Base-by-base conservation (phyloP, 2,113 vertebrate species). In the Morone saxatilis region DNA sequence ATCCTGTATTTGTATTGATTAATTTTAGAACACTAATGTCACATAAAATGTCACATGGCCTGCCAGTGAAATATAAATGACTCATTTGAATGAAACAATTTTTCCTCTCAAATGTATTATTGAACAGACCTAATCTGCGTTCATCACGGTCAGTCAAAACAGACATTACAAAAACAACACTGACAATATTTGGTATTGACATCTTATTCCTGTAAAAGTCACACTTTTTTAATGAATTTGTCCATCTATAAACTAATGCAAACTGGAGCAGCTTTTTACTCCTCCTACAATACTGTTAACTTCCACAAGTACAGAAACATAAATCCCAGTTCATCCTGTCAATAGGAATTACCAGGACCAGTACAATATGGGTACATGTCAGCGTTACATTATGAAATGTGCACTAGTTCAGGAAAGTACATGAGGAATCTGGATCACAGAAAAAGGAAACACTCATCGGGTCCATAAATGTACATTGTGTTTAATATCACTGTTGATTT, bases 401-500 rank as follows among this genome's bases (percentile, higher is more conserved):
- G 65, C 67, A 78, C 25, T 67, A 63, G 80, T 66, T 80, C 61
- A 73, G 67, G 20, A 78, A 40, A 73, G n/a, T 63, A 78, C 85
- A 82, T 7, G n/a, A 80, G 47, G 78, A 83, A 84, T 72, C 20
- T 57, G 50, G 65, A 83, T 86, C 67, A 71, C 71, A 86, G 53
- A 31, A 51, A 75, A 41, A 20, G 72, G 60, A 85, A 73, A 78
- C 47, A 81, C 22, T 86, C 70, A 86, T 51, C 7, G 17, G 86
- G 86, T 88, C 91, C 85, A 90, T 81, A 22, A 66, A 83, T 50
- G 22, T 54, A 51, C 56, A 59, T 86, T 76, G 61, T 85, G 68
- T 86, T 74, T 54, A 56, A 81, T 25, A 78, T 88, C 85, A 90
- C 81, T 84, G 89, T 89, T 85, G 50, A 77, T 80, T 81, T 87